Percentiles rank a stretch among this genome's conserved stretches.
These are phyloP conservation scores for Pandemis heparana DNA, from an alignment of 2,888 invertebrate genomes.

Conservation along the genomic window DNA sequence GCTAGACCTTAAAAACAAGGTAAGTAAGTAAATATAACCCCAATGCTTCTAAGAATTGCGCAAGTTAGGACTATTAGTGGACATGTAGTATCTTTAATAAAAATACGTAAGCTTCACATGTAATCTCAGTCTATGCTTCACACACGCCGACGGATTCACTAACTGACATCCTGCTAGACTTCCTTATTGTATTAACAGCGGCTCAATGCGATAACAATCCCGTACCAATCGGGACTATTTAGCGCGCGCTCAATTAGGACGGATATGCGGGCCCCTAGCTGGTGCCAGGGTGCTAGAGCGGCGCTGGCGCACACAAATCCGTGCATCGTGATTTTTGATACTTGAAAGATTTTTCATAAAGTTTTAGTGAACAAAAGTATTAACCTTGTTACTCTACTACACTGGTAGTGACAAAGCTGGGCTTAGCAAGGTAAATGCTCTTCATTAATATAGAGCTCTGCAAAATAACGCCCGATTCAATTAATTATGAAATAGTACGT, in stretches of 20 bases:
- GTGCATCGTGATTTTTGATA: neutral
- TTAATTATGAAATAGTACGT: too few species aligned
- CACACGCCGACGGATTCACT: conserved; percentile 26
- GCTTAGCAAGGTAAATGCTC: too few species aligned
- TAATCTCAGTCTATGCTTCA: neutral
- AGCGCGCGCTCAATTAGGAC: conserved; percentile 84
- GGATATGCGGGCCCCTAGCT: conserved; percentile 84
- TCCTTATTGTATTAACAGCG: conserved; percentile 78
- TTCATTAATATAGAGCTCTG: too few species aligned
- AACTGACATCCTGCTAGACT: conserved; percentile 62
- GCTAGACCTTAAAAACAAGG: too few species aligned
- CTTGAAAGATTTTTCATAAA: neutral
- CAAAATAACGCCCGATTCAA: too few species aligned
- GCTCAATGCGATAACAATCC: conserved; percentile 81
- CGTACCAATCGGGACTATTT: conserved; percentile 81
- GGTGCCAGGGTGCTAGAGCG: conserved; percentile 60
- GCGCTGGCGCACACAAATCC: conserved; percentile 42
- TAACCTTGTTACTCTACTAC: too few species aligned
- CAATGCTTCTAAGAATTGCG: too few species aligned
- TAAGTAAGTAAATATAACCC: too few species aligned
- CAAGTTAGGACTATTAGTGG: too few species aligned
- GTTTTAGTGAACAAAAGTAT: neutral
- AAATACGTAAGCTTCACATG: neutral
- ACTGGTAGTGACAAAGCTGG: too few species aligned
- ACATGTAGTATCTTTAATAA: too few species aligned